Evolutionary conservation across 2,888 invertebrate genomes (phyloP), one percentile per base, ranked within the genome.

Genomic region (Crocallis elinguaria): DNA sequence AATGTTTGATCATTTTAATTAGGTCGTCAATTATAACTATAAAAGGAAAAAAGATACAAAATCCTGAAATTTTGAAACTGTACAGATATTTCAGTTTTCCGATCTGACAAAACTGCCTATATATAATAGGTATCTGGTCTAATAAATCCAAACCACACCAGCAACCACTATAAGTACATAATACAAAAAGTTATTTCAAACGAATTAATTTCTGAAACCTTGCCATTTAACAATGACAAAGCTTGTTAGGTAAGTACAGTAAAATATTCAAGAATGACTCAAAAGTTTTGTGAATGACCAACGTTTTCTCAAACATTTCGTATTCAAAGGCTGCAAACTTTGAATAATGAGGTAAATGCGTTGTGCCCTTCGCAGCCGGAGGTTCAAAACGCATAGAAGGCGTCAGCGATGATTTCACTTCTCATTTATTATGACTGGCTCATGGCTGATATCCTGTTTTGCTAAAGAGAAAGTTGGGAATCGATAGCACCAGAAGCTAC

Each of bases 391-490:
- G 27, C 13, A 57, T 52, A 43, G 39, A 45, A 53, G 45, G 55
- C 60, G 48, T 56, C 57, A 49, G 49, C 49, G 45, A 57, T 63
- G 60, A 57, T 62, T 67, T 62, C 66, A 62, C 57, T 66, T 62
- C 58, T 49, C 52, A 60, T 70, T 67, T 60, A 59, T 66, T 66
- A 62, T 67, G 64, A 63, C 56, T 58, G 49, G 58, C 66, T 56
- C 49, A 63, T 50, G 49, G 49, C 50, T 61, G 63, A 57, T 66
- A 70, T 74, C 71, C 71, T 73, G 71, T 74, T 75, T 64, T 53
- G 66, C 57, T 59, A 49, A 44, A 56, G 81, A 73, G 79, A 80
- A 82, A 83, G 79, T 77, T 66, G 69, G 67, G 70, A 67, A 73
- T 70, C 64, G 52, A 72, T 69, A 42, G 43, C 49, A 58, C 39